These are phyloP conservation scores for Urocitellus parryii DNA, from an alignment of 2,113 vertebrate genomes.

Conservation along the genomic window DNA sequence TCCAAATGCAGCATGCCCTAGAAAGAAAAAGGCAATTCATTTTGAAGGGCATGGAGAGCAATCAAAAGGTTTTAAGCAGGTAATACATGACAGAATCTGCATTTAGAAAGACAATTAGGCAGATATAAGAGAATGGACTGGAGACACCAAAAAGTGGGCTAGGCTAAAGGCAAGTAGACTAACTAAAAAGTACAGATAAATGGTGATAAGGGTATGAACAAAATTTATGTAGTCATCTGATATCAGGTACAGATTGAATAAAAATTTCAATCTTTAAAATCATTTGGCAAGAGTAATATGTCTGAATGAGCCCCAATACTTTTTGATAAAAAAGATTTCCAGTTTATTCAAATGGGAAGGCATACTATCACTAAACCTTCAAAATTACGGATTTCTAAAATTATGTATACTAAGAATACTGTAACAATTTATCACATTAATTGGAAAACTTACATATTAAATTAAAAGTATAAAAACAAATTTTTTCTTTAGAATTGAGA, in stretches of 20 bases:
- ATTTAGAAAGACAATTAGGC: conserved; percentile 18
- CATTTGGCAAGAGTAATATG: background rate
- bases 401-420: conserved; percentile 11
- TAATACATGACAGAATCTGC: background rate
- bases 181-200: conserved; percentile 42
- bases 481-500: conserved; percentile 7
- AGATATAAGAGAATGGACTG: background rate
- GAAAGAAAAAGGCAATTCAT: background rate
- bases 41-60: background rate
- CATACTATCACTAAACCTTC: conserved; percentile 21
- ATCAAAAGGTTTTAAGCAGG: background rate
- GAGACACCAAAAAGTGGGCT: background rate
- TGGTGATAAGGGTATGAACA: background rate
- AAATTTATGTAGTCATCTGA: conserved; percentile 20
- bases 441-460: conserved; percentile 48
- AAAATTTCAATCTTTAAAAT: conserved; percentile 54
- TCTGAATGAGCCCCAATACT: background rate
- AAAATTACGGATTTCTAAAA: conserved; percentile 58
- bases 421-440: conserved; percentile 30
- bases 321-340: conserved; percentile 59
- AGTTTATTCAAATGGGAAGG: conserved; percentile 58
- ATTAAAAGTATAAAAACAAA: conserved; percentile 39
- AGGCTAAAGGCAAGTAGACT: background rate
- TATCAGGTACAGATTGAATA: background rate
- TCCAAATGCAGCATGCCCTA: background rate